Evolutionary conservation across 2,797 vertebrate species (phyloP).

Genomic region (Pangasius krempfi): DNA sequence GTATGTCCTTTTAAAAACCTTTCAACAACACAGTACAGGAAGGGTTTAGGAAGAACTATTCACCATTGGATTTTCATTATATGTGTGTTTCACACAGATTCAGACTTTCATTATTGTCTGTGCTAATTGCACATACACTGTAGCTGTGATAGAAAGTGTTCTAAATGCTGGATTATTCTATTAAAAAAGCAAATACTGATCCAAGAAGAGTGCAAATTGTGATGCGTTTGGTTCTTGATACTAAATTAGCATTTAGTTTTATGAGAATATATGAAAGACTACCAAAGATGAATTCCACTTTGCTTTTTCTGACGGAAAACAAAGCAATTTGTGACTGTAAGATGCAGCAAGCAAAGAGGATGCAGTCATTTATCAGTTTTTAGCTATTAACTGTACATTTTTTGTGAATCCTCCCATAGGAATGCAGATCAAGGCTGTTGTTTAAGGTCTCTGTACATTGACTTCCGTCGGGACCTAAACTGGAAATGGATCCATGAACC

Average conservation of each 20-base stretch:
- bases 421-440: conserved; percentile 79
- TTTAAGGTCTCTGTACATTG: conserved; percentile 83
- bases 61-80: neutral
- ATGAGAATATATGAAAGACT: neutral
- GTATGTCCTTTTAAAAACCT: neutral
- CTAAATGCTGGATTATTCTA: neutral
- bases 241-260: too few relatives aligned
- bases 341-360: neutral
- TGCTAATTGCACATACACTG: neutral
- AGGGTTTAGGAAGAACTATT: neutral
- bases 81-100: neutral
- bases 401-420: conserved; percentile 54
- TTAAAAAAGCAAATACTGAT: neutral
- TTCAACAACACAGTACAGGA: neutral
- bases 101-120: neutral
- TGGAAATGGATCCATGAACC: conserved; percentile 88
- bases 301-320: neutral
- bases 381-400: neutral
- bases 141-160: neutral
- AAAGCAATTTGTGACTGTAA: neutral
- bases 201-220: too few relatives aligned
- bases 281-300: neutral
- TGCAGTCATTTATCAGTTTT: neutral
- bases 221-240: too few relatives aligned
- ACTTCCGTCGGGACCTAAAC: conserved; percentile 83